phyloP scores from a whole-genome alignment of 2,113 vertebrate species.

The Oncorhynchus tshawytscha region DNA sequence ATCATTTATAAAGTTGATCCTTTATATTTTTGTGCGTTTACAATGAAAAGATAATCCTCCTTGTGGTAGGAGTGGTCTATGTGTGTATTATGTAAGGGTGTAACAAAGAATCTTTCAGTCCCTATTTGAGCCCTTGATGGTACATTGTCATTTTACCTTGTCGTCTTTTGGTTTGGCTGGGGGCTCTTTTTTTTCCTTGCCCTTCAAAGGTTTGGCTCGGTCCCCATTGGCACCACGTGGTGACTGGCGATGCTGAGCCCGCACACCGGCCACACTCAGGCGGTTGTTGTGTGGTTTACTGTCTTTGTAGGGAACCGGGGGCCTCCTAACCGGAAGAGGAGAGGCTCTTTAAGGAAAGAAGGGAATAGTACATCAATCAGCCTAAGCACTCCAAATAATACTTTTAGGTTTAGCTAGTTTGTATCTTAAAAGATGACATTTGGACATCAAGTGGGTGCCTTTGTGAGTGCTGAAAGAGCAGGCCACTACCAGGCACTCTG shows the following conservation, averaged over 20 bases:
- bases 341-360: conserved; percentile 72
- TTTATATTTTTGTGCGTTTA: no score
- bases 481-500: conserved; percentile 18
- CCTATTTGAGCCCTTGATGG: no score
- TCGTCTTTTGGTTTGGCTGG: conserved; percentile 85
- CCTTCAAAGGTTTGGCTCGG: conserved; percentile 76
- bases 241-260: conserved; percentile 78
- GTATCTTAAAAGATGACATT: background rate
- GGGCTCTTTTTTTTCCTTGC: conserved; percentile 87
- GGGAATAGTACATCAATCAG: background rate
- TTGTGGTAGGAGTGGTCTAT: no score
- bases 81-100: background rate
- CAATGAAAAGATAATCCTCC: no score
- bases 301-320: conserved; percentile 79
- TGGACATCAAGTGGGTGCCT: background rate
- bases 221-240: conserved; percentile 79
- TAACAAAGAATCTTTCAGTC: background rate
- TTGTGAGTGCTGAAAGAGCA: background rate
- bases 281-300: conserved; percentile 82
- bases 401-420: no score
- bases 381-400: no score
- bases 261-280: conserved; percentile 67
- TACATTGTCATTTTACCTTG: conserved; percentile 74
- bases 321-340: conserved; percentile 80
- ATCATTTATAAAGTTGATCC: no score